A percentile compares a stretch with the other conserved stretches of the same genome.
Conservation (phyloP, 1,140 invertebrate genomes). For the Panonychus citri region DNA sequence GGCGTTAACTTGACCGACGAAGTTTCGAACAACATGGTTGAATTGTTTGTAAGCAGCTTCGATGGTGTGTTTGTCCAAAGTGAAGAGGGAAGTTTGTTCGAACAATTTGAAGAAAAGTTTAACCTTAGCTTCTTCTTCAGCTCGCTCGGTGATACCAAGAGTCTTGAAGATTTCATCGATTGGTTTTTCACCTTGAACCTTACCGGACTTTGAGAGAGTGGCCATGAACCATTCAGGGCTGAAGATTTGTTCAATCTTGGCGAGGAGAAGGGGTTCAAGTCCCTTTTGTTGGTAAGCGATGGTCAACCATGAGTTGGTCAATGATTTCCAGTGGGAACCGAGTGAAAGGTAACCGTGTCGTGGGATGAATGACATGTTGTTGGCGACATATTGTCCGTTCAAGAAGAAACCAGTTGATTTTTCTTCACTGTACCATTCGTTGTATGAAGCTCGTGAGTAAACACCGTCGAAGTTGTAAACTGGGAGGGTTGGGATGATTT, state of each 20-base stretch:
- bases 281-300: slow-evolving; percentile 11
- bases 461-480: not conserved
- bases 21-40: not conserved
- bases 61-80: slow-evolving; percentile 8
- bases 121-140: slow-evolving; percentile 9
- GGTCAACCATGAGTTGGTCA: not conserved
- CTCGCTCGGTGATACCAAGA: not conserved
- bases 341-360: slow-evolving; percentile 7
- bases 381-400: slow-evolving; percentile 5
- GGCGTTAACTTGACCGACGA: not conserved
- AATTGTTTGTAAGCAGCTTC: slow-evolving; percentile 7
- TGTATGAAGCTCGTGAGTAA: not conserved
- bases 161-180: slow-evolving; percentile 1
- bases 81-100: slow-evolving; percentile 10
- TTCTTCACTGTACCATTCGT: not conserved
- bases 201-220: not conserved
- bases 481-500: not conserved
- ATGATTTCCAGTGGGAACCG: not conserved
- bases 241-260: slow-evolving; percentile 1
- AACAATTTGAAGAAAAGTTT: slow-evolving; percentile 12
- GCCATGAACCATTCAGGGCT: slow-evolving; percentile 1
- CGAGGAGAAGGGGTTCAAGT: slow-evolving; percentile 6
- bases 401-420: not conserved
- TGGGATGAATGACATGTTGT: slow-evolving; percentile 7
- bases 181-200: not conserved